Base-by-base conservation (phyloP, 2,797 vertebrate genomes). In the Clarias pachynema region DNA sequence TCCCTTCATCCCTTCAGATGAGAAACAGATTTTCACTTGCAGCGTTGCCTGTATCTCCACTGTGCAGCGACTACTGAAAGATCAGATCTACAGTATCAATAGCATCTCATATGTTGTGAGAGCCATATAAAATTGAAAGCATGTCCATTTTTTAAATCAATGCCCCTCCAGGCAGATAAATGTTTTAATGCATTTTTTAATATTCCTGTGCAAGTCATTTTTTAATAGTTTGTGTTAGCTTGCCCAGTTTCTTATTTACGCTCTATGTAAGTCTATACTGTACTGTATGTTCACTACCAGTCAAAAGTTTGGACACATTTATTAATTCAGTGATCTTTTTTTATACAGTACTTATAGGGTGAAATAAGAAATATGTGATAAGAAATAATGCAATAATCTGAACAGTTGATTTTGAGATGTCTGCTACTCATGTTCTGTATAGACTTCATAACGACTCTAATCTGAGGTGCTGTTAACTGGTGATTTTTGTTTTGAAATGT, bases 31-130 rank as follows among this genome's bases (percentile, higher is more conserved):
- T 79, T 79, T 62, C 57, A 62, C 34, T 79, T n/a, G 22, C 22
- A 40, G 56, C 5, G 22, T 26, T 62, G 26, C 9, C 26, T 22
- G 49, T 57, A 18, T 75, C 16, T 75, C 26, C 73, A 31, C 57
- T 78, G 57, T 37, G 22, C 31, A 62, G 22, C 22, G 31, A 15
- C 57, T 79, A 40, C 22, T 62, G 77, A 79, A 79, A 79, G 59
- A 62, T 79, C 59, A 40, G 34, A n/a, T 62, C 31, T 60, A n/a
- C n/a, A n/a, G n/a, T n/a, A 79, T 79, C 57, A 62, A 40, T 79
- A 62, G 24, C 14, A 26, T 40, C 59, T 79, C 56, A n/a, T 12
- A 37, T 62, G 22, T 40, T 62, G 34, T 79, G 59, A 79, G 59
- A 34, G 57, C 22, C 31, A 62, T 14, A 62, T 79, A 79, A 62